phyloP scores from a whole-genome alignment of 2,888 invertebrate species.

The Tipula confusa region DNA sequence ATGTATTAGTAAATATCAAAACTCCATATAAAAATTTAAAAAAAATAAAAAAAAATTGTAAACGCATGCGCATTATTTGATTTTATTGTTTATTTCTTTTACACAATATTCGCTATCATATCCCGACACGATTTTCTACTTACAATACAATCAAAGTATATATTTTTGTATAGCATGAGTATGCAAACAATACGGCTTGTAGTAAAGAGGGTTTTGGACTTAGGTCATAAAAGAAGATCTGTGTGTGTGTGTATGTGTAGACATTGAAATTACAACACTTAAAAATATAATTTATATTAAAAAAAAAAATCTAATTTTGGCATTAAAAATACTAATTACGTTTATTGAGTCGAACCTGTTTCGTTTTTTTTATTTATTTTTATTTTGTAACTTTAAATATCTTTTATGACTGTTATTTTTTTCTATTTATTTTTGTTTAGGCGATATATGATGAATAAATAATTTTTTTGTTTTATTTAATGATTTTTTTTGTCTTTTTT shows the following conservation, averaged over 20 bases:
- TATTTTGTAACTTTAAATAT: constrained; percentile 33
- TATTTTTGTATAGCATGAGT: no score
- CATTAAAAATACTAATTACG: constrained; percentile 31
- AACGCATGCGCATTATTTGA: no score
- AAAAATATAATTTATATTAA: neutral
- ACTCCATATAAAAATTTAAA: no score
- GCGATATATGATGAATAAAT: constrained; percentile 26
- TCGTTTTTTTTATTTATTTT: constrained; percentile 34
- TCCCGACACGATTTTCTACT: no score
- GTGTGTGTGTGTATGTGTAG: no score
- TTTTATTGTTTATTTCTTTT: no score
- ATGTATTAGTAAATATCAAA: no score
- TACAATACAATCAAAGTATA: no score
- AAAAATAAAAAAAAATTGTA: no score
- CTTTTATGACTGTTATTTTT: constrained; percentile 32
- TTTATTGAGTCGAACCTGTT: constrained; percentile 35
- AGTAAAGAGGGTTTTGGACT: no score
- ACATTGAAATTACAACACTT: constrained; percentile 20
- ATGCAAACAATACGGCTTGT: no score
- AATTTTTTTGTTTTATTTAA: neutral
- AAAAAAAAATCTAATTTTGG: constrained; percentile 27
- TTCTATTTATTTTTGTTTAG: constrained; percentile 30
- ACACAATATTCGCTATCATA: no score
- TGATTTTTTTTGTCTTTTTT: constrained; percentile 33
- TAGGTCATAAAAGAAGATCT: constrained; percentile 27